Evolutionary conservation across 1,140 invertebrate genomes (phyloP).

Genomic region (Lineus longissimus): DNA sequence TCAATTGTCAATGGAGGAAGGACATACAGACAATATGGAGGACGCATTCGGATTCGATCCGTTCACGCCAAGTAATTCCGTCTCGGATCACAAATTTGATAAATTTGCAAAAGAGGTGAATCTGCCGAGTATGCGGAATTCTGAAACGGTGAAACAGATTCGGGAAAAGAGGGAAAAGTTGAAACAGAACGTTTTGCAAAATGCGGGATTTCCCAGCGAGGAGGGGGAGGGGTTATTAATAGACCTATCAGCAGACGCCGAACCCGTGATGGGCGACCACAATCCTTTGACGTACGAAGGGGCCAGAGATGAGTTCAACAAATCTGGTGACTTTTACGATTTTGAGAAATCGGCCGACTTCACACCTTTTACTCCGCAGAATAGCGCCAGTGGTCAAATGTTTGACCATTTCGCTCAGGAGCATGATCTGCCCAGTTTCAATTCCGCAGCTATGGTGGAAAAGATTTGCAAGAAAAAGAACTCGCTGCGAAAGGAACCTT

Average conservation of each 20-base stretch:
- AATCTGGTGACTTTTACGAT: neutral
- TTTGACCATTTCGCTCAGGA: neutral
- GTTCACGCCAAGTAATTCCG: no score
- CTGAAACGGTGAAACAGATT: constrained; percentile 30
- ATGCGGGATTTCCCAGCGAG: no score
- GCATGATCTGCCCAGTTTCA: constrained; percentile 43
- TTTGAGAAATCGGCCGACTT: neutral
- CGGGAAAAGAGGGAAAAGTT: constrained; percentile 28
- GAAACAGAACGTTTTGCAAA: constrained; percentile 7
- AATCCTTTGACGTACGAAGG: neutral
- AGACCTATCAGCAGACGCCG: neutral
- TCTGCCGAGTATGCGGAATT: constrained; percentile 27
- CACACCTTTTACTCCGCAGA: constrained; percentile 42
- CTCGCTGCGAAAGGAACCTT: constrained; percentile 12
- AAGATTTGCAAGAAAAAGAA: constrained; percentile 34
- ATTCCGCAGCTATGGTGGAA: constrained; percentile 46
- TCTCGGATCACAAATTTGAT: no score
- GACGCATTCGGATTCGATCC: no score
- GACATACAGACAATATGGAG: no score
- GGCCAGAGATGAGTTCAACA: neutral
- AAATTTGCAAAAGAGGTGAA: constrained; percentile 14
- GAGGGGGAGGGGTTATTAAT: neutral
- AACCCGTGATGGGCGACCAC: neutral
- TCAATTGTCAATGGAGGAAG: no score
- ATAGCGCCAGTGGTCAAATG: constrained; percentile 25